phyloP scores from a whole-genome alignment of 1,140 invertebrate species.

The Apolygus lucorum region DNA sequence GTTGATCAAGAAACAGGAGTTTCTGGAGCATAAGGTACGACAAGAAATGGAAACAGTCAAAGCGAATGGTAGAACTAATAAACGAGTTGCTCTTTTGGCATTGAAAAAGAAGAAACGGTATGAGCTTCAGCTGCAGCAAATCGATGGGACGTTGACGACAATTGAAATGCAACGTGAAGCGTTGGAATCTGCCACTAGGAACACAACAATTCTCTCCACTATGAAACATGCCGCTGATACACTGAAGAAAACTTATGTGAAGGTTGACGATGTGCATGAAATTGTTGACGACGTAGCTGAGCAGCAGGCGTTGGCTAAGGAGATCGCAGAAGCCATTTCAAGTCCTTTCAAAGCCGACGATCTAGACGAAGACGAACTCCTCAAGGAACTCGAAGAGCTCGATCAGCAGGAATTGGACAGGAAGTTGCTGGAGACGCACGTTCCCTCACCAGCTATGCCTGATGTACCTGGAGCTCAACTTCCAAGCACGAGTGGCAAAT shows the following conservation, averaged over 20 bases:
- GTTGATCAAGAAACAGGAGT: conserved; percentile 95
- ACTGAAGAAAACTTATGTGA: conserved; percentile 93
- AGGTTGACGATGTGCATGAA: conserved; percentile 95
- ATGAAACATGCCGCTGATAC: conserved; percentile 95
- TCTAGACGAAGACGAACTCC: conserved; percentile 75
- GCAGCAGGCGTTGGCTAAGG: conserved; percentile 94
- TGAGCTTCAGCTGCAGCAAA: conserved; percentile 94
- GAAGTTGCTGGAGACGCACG: conserved; percentile 55
- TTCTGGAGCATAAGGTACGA: conserved; percentile 92
- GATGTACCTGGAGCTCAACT: conserved; percentile 59
- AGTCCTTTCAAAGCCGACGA: conserved; percentile 88
- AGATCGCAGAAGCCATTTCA: conserved; percentile 98
- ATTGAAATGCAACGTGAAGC: conserved; percentile 98
- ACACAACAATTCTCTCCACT: conserved; percentile 91
- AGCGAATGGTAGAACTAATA: conserved; percentile 94
- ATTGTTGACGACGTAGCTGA: conserved; percentile 99
- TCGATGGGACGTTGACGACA: conserved; percentile 96
- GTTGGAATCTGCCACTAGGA: conserved; percentile 94
- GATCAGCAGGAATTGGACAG: conserved; percentile 76
- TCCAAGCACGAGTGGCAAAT: conserved; percentile 47
- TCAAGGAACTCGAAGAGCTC: conserved; percentile 68
- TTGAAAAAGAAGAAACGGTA: conserved; percentile 96
- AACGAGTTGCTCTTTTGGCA: conserved; percentile 92
- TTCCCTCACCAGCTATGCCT: conserved; percentile 34
- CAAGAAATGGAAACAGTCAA: conserved; percentile 76